A percentile compares a stretch with the other conserved stretches of the same genome.
Conservation (phyloP, 2,888 invertebrate genomes). For the Limulus polyphemus region DNA sequence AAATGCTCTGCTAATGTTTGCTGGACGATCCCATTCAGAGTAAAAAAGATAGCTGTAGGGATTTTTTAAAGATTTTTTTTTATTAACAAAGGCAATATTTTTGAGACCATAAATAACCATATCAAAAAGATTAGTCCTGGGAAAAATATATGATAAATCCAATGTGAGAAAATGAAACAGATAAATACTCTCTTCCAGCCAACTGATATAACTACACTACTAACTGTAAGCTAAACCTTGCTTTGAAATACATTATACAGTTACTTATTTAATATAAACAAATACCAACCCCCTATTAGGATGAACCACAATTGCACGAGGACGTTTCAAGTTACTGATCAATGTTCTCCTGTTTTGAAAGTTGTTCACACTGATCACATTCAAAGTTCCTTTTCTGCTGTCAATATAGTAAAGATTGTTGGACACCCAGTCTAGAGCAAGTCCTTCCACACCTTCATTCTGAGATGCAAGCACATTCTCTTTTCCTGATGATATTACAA, state of each 20-base stretch:
- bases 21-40: constrained; percentile 92
- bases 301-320: constrained; percentile 90
- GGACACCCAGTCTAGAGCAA: constrained; percentile 90
- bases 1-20: constrained; percentile 84
- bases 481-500: constrained; percentile 39
- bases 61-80: too few species aligned
- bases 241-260: too few species aligned
- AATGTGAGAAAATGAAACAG: background rate
- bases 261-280: too few species aligned
- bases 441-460: constrained; percentile 91
- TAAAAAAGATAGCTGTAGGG: constrained; percentile 61
- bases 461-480: constrained; percentile 89
- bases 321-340: constrained; percentile 74
- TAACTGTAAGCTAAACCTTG: too few species aligned
- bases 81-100: too few species aligned
- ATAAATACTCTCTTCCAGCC: too few species aligned
- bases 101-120: too few species aligned
- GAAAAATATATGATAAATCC: constrained; percentile 1
- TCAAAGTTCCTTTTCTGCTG: constrained; percentile 81
- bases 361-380: constrained; percentile 77
- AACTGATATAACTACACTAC: too few species aligned
- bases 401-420: constrained; percentile 93
- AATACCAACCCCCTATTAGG: constrained; percentile 64
- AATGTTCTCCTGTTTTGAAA: constrained; percentile 70
- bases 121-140: background rate